phyloP scores from a whole-genome alignment of 2,113 vertebrate genomes.

The Nesogale talazaci region DNA sequence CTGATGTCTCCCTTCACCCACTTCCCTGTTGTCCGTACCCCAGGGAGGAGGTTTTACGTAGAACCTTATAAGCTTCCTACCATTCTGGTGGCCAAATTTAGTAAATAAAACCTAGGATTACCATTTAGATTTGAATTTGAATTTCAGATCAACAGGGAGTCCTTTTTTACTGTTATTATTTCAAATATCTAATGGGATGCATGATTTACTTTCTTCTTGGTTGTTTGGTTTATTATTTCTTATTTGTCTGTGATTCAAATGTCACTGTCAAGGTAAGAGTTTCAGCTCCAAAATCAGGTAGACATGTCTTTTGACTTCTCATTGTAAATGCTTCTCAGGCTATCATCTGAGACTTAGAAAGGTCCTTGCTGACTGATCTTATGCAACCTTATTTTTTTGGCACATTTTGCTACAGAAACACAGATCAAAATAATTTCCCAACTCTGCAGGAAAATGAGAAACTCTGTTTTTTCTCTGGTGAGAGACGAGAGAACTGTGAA shows the following conservation, averaged over 20 bases:
- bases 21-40: no score
- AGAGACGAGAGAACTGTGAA: constrained; percentile 56
- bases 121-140: constrained; percentile 26
- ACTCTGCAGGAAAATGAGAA: constrained; percentile 54
- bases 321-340: constrained; percentile 34
- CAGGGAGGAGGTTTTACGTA: no score
- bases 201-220: neutral
- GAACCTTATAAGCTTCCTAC: neutral
- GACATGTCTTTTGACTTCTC: constrained; percentile 6
- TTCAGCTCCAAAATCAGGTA: neutral
- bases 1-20: no score
- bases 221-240: neutral
- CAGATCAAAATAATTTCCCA: constrained; percentile 70
- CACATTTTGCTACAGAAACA: constrained; percentile 52
- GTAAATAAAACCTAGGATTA: neutral
- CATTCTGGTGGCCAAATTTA: constrained; percentile 18
- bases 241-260: constrained; percentile 28
- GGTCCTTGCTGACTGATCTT: constrained; percentile 34
- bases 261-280: neutral
- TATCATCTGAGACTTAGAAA: constrained; percentile 48
- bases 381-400: constrained; percentile 55
- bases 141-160: constrained; percentile 8
- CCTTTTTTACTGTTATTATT: neutral
- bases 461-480: constrained; percentile 32
- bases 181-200: neutral